Evolutionary conservation across 2,797 vertebrate genomes (phyloP), one percentile per base, ranked within the genome.

Genomic region (Lepus townsendii): DNA sequence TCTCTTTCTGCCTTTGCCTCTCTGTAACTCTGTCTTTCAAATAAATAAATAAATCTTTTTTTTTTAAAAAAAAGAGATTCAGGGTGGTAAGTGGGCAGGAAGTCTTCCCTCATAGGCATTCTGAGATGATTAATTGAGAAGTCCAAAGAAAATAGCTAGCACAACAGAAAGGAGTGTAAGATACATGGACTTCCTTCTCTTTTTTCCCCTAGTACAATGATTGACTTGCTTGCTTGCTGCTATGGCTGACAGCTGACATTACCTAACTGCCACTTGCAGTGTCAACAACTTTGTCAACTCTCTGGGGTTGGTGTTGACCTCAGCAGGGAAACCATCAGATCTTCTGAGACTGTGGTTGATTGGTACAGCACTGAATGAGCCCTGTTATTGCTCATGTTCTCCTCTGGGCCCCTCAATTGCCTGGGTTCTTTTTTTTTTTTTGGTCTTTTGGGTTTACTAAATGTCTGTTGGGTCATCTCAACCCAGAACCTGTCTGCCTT

Each of bases 101-200:
- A 86, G 7, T 76, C 27, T 96, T 16, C 92, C 62, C n/a, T 91
- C 52, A 65, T 3, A 54, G 35, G 22, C 66, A 35, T 88, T 84
- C 63, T 86, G 80, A 75, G 32, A 71, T 66, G 73, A 78, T 75
- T 68, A 88, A 80, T 22, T 68, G n/a, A 86, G 82, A 95, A 88
- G 47, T 75, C 17, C 63, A 42, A 73, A 90, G 65, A 54, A 94
- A 91, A 94, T 26, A 73, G 38, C 20, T 24, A 54, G 35, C 47
- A 63, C 19, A 71, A 54, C 52, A 83, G 11, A 32, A 24, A 63
- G 50, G 30, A 80, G 16, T 62, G 62, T 57, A 38, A 77, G 30
- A n/a, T 8, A 35, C 7, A 20, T 71, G 42, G 52, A 32, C 16
- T 82, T 72, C 47, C 24, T 63, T 79, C 35, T 17, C 3, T 72